phyloP scores from a whole-genome alignment of 1,140 invertebrate species.

The Trypoxylus dichotomus region DNA sequence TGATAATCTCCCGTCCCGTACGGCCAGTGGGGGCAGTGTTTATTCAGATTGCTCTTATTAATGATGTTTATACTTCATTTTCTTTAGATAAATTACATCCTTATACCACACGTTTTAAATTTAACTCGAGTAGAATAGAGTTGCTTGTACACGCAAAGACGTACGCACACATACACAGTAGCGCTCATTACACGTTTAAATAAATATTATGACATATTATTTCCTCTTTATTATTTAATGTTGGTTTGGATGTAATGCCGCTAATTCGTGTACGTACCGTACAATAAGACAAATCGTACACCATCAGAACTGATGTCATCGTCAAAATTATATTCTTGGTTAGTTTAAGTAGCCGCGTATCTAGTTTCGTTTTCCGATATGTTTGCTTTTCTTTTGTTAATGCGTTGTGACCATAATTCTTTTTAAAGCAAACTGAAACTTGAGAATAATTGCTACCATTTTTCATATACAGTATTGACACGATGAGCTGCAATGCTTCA shows the following conservation, averaged over 20 bases:
- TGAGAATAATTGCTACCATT: too few relatives aligned
- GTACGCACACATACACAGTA: neutral
- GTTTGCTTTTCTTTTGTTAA: too few relatives aligned
- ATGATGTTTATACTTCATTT: conserved; percentile 20
- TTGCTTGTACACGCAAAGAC: neutral
- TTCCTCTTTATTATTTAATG: conserved; percentile 9
- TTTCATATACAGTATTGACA: too few relatives aligned
- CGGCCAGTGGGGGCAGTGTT: neutral
- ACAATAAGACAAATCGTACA: neutral
- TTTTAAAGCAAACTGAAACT: too few relatives aligned
- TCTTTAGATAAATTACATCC: conserved; percentile 19
- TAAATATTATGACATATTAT: conserved; percentile 12
- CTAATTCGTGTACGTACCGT: neutral
- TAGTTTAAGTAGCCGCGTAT: neutral
- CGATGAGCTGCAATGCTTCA: too few relatives aligned
- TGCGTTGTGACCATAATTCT: too few relatives aligned
- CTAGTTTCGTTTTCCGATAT: too few relatives aligned
- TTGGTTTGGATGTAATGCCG: neutral
- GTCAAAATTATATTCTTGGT: neutral
- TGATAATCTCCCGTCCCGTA: neutral
- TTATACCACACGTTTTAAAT: neutral
- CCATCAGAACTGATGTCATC: neutral
- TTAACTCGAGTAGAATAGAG: neutral
- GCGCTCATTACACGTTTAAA: neutral
- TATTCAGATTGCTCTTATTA: conserved; percentile 16